phyloP scores from a whole-genome alignment of 2,888 invertebrate genomes.

The Therioaphis trifolii region DNA sequence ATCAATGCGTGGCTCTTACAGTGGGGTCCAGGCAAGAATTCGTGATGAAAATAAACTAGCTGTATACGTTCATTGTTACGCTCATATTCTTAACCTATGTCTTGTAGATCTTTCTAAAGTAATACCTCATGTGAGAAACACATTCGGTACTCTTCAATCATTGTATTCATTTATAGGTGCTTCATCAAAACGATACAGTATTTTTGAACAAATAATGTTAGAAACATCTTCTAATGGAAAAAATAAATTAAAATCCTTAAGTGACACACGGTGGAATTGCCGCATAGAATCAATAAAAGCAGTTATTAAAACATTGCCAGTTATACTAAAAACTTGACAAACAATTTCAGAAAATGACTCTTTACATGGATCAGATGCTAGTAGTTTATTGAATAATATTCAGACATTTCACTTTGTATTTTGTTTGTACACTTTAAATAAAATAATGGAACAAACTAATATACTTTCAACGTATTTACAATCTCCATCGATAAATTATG shows the following conservation, averaged over 20 bases:
- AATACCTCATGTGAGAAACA: neutral
- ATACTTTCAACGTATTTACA: too few relatives aligned
- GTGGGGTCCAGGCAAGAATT: neutral
- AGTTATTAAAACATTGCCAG: too few relatives aligned
- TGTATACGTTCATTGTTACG: neutral
- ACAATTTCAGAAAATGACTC: too few relatives aligned
- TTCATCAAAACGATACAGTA: constrained; percentile 5
- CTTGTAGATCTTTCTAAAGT: neutral
- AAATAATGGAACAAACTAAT: too few relatives aligned
- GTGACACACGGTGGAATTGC: too few relatives aligned
- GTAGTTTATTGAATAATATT: too few relatives aligned
- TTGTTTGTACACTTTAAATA: too few relatives aligned
- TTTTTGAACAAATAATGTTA: neutral
- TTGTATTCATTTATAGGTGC: neutral
- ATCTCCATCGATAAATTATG: too few relatives aligned
- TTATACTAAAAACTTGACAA: too few relatives aligned
- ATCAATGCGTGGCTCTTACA: neutral
- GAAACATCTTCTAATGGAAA: neutral
- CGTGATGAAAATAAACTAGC: neutral
- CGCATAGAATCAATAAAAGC: too few relatives aligned
- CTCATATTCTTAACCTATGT: constrained; percentile 6
- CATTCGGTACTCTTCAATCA: neutral
- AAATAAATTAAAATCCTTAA: neutral
- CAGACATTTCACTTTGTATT: too few relatives aligned
- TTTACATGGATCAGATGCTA: too few relatives aligned